Percentiles rank a stretch among this genome's conserved stretches.
These are phyloP conservation scores for Aleiodes leptofemur DNA, from an alignment of 2,888 invertebrate genomes.

Conservation along the genomic window DNA sequence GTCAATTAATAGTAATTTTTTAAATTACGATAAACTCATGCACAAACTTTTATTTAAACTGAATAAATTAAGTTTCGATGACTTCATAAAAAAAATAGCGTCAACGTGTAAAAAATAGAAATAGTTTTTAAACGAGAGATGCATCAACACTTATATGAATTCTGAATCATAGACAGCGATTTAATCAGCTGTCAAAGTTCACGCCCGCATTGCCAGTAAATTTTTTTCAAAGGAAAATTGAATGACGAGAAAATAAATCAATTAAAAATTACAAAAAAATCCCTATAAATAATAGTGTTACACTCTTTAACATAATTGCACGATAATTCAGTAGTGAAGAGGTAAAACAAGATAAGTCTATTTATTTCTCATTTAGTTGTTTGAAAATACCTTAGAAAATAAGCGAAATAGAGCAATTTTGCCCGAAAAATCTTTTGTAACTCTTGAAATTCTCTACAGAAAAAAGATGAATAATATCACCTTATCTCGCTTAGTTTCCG, in stretches of 20 bases:
- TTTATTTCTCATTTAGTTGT: too few species aligned
- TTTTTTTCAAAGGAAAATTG: background rate
- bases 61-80: background rate
- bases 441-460: too few species aligned
- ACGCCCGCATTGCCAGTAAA: constrained; percentile 44
- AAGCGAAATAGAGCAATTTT: too few species aligned
- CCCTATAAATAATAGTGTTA: too few species aligned
- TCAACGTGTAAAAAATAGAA: background rate
- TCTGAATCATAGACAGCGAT: constrained; percentile 50
- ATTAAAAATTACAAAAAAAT: constrained; percentile 2
- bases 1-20: background rate
- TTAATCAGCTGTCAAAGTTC: constrained; percentile 68
- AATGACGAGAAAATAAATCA: background rate
- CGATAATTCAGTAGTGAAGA: too few species aligned
- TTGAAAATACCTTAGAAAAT: too few species aligned
- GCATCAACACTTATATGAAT: constrained; percentile 44
- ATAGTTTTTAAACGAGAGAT: background rate
- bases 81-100: background rate
- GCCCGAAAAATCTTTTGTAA: too few species aligned
- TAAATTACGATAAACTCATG: background rate
- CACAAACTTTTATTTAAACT: background rate
- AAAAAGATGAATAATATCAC: too few species aligned
- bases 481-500: too few species aligned
- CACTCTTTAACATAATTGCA: background rate
- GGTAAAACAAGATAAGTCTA: too few species aligned